A percentile compares a stretch with the other conserved stretches of the same genome.
Evolutionary conservation across 2,113 vertebrate genomes (phyloP).

Genomic region (Pleuronectes platessa): DNA sequence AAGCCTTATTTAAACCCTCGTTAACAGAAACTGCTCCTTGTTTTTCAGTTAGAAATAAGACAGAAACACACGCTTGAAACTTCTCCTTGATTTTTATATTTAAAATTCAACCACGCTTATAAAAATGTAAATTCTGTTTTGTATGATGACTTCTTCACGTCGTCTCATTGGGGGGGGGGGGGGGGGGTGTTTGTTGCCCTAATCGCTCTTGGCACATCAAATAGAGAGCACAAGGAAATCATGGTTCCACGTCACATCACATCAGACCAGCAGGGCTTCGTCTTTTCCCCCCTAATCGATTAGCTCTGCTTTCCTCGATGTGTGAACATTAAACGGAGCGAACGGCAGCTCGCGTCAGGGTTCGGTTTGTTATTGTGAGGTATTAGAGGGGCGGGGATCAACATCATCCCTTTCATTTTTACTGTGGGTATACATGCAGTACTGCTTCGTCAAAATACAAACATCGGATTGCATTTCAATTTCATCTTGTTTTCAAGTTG

Average conservation of each 20-base stretch:
- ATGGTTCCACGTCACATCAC: slow-evolving; percentile 45
- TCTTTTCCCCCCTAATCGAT: slow-evolving; percentile 45
- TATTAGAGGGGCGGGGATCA: slow-evolving; percentile 7
- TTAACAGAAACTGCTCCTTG: not conserved
- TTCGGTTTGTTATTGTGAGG: slow-evolving; percentile 17
- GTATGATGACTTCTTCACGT: slow-evolving; percentile 3
- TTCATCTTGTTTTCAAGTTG: slow-evolving; percentile 29
- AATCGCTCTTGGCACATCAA: slow-evolving; percentile 45
- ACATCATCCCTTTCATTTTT: slow-evolving; percentile 13
- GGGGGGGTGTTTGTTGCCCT: slow-evolving; percentile 14
- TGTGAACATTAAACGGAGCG: slow-evolving; percentile 11
- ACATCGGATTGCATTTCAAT: slow-evolving; percentile 23
- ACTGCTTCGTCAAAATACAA: slow-evolving; percentile 2
- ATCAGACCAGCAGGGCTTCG: slow-evolving; percentile 48
- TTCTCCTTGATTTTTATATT: not conserved
- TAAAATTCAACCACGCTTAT: not conserved
- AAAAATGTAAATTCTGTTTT: not conserved
- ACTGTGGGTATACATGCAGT: not conserved
- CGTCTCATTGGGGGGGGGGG: not conserved
- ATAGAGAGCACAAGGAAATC: slow-evolving; percentile 37
- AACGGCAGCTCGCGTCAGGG: slow-evolving; percentile 18
- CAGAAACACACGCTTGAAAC: not conserved
- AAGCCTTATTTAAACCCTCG: not conserved
- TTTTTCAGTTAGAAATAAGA: not conserved
- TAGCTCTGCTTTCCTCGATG: slow-evolving; percentile 20